These are phyloP conservation scores for Euwallacea similis DNA, from an alignment of 1,140 invertebrate species.

Conservation along the genomic window DNA sequence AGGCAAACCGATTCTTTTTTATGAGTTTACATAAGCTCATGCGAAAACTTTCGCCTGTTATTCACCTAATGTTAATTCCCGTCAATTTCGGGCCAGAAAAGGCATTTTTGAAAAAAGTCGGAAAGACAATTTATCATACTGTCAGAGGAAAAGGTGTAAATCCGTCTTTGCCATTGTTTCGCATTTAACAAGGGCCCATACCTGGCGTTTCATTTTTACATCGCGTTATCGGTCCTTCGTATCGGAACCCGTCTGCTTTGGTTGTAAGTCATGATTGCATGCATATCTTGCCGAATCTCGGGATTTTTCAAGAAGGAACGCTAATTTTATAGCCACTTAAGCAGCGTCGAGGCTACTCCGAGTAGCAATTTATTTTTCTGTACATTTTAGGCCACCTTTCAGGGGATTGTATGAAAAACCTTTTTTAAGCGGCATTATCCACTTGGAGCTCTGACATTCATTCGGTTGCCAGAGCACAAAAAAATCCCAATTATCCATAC, in stretches of 20 bases:
- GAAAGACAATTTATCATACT: constrained; percentile 15
- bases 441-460: too few species aligned
- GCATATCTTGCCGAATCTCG: too few species aligned
- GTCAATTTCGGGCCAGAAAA: neutral
- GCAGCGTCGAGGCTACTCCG: too few species aligned
- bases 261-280: too few species aligned
- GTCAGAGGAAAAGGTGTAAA: constrained; percentile 18
- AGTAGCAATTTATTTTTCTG: too few species aligned
- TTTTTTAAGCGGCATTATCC: too few species aligned
- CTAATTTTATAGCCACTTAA: too few species aligned
- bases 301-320: too few species aligned
- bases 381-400: too few species aligned
- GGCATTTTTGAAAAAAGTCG: constrained; percentile 1
- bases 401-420: too few species aligned
- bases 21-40: neutral
- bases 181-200: constrained; percentile 20
- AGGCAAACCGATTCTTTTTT: neutral
- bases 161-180: constrained; percentile 19
- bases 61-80: constrained; percentile 6
- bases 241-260: neutral
- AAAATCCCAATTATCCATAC: neutral
- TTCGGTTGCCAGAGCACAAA: neutral
- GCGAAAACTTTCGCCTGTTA: constrained; percentile 1
- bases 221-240: neutral
- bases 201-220: constrained; percentile 12